A percentile compares a stretch with the other conserved stretches of the same genome.
phyloP scores from a whole-genome alignment of 2,888 invertebrate species.

The Nomada flava region DNA sequence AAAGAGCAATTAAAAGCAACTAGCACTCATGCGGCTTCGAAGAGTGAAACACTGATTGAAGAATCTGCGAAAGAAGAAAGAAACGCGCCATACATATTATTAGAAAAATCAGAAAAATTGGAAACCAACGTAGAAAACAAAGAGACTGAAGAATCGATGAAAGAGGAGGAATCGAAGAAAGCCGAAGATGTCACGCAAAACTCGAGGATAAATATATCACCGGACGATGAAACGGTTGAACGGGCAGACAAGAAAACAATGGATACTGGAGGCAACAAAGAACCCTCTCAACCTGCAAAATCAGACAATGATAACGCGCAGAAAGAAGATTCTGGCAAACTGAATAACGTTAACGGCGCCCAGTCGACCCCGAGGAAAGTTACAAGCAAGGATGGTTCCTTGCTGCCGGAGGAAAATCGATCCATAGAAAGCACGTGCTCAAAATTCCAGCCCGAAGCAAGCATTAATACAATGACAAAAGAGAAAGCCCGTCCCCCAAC shows the following conservation, averaged over 20 bases:
- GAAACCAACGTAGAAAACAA: not conserved
- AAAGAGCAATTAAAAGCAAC: not conserved
- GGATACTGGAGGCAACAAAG: not conserved
- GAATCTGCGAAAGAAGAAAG: not conserved
- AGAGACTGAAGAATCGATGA: not conserved
- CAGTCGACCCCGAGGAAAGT: not conserved
- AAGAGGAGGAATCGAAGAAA: not conserved
- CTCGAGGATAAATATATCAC: not conserved
- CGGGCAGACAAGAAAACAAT: not conserved
- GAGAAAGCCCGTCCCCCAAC: slow-evolving; percentile 23
- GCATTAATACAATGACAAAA: not conserved
- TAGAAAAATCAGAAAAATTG: not conserved
- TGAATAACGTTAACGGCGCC: not conserved
- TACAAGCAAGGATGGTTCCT: not conserved
- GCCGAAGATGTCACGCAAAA: not conserved
- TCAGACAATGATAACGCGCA: not conserved
- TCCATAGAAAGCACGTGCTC: not conserved
- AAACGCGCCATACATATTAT: not conserved
- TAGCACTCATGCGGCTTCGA: no score
- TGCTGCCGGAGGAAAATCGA: not conserved
- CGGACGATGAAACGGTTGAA: not conserved
- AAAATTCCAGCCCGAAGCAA: not conserved
- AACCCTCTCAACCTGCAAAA: not conserved
- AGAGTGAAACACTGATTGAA: not conserved
- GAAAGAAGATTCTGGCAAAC: not conserved